Evolutionary conservation across 2,113 vertebrate genomes (phyloP).

Genomic region (Proteles cristata): DNA sequence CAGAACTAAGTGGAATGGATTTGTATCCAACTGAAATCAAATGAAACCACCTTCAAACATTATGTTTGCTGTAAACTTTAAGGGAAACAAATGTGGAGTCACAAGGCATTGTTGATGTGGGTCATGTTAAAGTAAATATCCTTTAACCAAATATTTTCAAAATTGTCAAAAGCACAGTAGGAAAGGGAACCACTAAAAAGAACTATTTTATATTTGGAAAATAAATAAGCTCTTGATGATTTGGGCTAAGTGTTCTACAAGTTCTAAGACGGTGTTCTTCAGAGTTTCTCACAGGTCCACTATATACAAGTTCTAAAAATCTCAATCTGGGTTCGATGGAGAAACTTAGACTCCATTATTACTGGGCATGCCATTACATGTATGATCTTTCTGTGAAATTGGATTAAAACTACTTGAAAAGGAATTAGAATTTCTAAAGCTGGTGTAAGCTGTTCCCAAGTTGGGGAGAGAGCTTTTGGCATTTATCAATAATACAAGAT

Average conservation of each 20-base stretch:
- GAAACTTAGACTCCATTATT: conserved; percentile 51
- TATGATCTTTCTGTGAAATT: conserved; percentile 49
- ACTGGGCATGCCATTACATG: conserved; percentile 22
- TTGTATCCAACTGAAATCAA: neutral
- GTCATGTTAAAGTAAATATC: conserved; percentile 24
- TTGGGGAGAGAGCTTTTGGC: conserved; percentile 48
- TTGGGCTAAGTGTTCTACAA: conserved; percentile 42
- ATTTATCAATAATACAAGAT: neutral
- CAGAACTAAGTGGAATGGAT: conserved; percentile 10
- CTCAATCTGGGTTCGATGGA: conserved; percentile 37
- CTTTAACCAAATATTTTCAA: neutral
- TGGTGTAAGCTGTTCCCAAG: neutral
- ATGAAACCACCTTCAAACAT: neutral
- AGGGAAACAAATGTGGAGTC: neutral
- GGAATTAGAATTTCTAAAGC: neutral
- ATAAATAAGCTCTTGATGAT: conserved; percentile 58
- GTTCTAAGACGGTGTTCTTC: conserved; percentile 41
- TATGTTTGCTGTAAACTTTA: neutral
- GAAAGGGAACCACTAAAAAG: conserved; percentile 28
- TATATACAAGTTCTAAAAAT: neutral
- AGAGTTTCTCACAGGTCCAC: neutral
- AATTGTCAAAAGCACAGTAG: neutral
- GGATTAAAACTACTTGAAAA: conserved; percentile 59
- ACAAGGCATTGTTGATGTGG: neutral
- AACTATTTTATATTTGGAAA: conserved; percentile 66